phyloP scores from a whole-genome alignment of 2,113 vertebrate genomes.

The Panthera leo region DNA sequence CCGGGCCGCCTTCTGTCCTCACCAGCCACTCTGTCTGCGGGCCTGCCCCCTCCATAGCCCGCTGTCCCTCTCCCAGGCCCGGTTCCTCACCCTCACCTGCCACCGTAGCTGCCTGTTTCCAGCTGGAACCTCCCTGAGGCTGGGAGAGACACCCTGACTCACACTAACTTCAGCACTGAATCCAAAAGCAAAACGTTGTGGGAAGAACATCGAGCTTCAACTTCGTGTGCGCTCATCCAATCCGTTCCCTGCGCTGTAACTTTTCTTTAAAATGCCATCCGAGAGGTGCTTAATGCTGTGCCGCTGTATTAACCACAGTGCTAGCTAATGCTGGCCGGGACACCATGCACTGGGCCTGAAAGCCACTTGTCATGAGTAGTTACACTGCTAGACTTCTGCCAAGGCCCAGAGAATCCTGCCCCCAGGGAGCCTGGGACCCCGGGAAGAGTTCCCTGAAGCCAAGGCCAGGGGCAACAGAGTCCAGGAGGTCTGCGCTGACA shows the following conservation, averaged over 20 bases:
- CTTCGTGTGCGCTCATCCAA: rapidly evolving
- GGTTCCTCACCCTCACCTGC: rapidly evolving
- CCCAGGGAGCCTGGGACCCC: neutral
- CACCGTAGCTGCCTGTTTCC: neutral
- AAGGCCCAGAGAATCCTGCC: neutral
- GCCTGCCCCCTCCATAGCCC: neutral
- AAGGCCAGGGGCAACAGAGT: neutral
- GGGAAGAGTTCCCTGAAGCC: neutral
- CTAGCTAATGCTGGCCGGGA: neutral
- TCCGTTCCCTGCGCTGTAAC: neutral
- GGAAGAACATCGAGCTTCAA: neutral
- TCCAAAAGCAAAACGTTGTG: neutral
- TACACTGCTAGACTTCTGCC: neutral
- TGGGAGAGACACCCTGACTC: neutral
- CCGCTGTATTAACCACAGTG: rapidly evolving
- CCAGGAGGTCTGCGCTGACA: neutral
- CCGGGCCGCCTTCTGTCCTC: neutral
- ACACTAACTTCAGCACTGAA: neutral
- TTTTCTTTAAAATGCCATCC: neutral
- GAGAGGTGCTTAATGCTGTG: rapidly evolving
- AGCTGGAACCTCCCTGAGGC: neutral
- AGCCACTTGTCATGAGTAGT: neutral
- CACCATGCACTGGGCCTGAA: rapidly evolving
- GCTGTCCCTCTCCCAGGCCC: neutral
- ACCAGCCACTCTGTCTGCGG: rapidly evolving